These are phyloP conservation scores for Drosophila pectinifera DNA, from an alignment of 1,140 invertebrate genomes.

Conservation along the genomic window DNA sequence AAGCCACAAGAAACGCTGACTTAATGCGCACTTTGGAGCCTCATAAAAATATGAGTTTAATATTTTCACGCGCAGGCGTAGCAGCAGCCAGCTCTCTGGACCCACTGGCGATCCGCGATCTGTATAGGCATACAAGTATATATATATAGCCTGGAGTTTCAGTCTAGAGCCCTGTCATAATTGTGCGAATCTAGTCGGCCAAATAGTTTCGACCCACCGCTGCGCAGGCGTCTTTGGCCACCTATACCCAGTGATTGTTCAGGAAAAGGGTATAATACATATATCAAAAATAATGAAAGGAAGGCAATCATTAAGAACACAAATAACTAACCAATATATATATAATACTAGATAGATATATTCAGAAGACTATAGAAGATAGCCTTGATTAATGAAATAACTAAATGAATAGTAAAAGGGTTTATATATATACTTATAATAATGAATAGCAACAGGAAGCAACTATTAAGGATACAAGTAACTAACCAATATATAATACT, in stretches of 20 bases:
- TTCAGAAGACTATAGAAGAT: too few species aligned
- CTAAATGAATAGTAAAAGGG: too few species aligned
- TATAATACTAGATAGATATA: too few species aligned
- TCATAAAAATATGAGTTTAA: conserved; percentile 84
- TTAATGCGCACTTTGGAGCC: conserved; percentile 78
- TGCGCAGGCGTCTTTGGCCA: conserved; percentile 47
- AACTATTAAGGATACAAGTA: background rate
- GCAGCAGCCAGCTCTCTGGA: conserved; percentile 21
- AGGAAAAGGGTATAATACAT: background rate
- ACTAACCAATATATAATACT: background rate
- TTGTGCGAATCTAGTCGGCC: conserved; percentile 51
- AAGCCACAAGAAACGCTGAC: conserved; percentile 30
- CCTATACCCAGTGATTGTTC: background rate
- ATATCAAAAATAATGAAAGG: too few species aligned
- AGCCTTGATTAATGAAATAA: too few species aligned
- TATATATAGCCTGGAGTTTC: background rate
- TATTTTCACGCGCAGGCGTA: conserved; percentile 83
- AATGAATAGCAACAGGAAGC: background rate
- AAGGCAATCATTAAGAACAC: too few species aligned
- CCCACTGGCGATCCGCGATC: conserved; percentile 26
- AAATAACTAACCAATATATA: too few species aligned
- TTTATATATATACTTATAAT: too few species aligned
- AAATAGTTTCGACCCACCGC: conserved; percentile 72
- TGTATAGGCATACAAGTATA: background rate
- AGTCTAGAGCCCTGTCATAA: conserved; percentile 43